These are phyloP conservation scores for Polyommatus icarus DNA, from an alignment of 2,888 invertebrate genomes.

Conservation along the genomic window DNA sequence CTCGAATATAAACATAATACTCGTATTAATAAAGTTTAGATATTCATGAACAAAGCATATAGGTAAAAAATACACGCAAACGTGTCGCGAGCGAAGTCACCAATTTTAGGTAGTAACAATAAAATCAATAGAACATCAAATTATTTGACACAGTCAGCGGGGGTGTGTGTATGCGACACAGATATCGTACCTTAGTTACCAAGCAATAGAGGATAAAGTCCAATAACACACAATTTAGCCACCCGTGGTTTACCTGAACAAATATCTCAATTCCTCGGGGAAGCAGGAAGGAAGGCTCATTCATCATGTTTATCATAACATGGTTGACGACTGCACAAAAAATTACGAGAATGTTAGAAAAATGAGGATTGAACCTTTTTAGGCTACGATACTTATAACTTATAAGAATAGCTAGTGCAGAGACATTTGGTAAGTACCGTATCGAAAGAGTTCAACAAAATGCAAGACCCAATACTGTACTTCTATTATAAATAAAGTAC, in stretches of 20 bases:
- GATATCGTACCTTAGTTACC: neutral
- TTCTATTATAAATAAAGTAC: too few relatives aligned
- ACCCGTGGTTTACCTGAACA: conserved; percentile 27
- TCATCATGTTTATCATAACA: conserved; percentile 25
- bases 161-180: neutral
- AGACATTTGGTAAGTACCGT: too few relatives aligned
- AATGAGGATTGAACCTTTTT: neutral
- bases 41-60: too few relatives aligned
- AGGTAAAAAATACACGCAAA: neutral
- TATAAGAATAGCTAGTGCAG: neutral
- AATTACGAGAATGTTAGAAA: neutral
- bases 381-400: neutral
- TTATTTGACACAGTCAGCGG: conserved; percentile 12
- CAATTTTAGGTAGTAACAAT: conserved; percentile 1
- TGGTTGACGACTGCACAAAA: conserved; percentile 4
- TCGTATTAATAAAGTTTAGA: too few relatives aligned
- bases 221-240: neutral
- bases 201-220: neutral
- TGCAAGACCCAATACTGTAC: too few relatives aligned
- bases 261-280: conserved; percentile 34
- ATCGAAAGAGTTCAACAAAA: too few relatives aligned
- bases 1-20: too few relatives aligned
- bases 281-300: conserved; percentile 33
- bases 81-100: neutral
- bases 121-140: conserved; percentile 19